Base-by-base conservation (phyloP, 2,797 vertebrate genomes). In the Halcyon chelicuti region DNA sequence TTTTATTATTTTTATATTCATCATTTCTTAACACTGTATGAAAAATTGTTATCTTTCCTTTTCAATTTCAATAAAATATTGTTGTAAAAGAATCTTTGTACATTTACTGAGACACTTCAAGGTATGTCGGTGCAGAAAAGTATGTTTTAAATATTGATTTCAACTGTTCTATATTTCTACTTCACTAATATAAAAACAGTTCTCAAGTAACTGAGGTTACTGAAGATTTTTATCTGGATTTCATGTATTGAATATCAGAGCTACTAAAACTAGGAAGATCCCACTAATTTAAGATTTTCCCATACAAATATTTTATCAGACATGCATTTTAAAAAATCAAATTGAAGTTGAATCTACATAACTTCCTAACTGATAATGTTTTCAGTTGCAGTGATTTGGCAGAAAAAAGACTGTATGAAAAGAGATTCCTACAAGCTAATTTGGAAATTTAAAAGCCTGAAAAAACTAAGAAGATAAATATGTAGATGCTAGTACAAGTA, bases 1-100 rank as follows among this genome's bases (percentile, higher is more conserved):
- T 90, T 97, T 96, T 95, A 94, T 95, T 96, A 91, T 95, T 97
- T 97, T 96, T 94, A 37, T 94, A 86, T 93, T 91, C 16, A 21
- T 93, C 15, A 54, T n/a, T 92, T 94, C 72, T 86, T 75, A 81
- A 49, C 31, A 81, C n/a, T 60, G 3, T 72, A 62, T 81, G 52
- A 78, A 92, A 88, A 86, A 94, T 17, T 65, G 54, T 31, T n/a
- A 90, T 47, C 4, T 47, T 89, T 89, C 85, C 85, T 60, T 49
- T 88, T 82, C 61, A 94, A 61, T 55, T 93, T 77, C 21, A 95
- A 88, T 96, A 92, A 94, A 85, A 58, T 22, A 47, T 82, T 63
- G 44, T 92, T 94, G 86, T 82, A 76, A 82, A 90, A 90, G 76
- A 31, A 29, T 85, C 51, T 67, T 81, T 39, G 95, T 89, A 81